Conservation (phyloP, 2,797 vertebrate species). For the Triplophysa yarkandensis region DNA sequence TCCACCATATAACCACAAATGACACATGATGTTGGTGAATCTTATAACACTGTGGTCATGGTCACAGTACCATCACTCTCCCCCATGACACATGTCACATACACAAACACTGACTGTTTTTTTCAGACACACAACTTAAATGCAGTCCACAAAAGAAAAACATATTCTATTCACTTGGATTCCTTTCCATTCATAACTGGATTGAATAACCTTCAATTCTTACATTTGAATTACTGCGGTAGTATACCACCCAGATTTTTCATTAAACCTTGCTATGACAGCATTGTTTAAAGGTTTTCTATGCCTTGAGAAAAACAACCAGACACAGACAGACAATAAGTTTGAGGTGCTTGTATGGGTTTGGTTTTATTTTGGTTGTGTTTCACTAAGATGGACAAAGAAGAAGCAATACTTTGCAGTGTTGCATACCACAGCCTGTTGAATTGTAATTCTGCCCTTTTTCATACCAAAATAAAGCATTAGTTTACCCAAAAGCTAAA, state of each 20-base stretch:
- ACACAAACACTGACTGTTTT: background rate
- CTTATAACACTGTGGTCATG: background rate
- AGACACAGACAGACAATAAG: too few species aligned
- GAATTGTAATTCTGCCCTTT: background rate
- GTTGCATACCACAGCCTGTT: background rate
- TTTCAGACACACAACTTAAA: background rate
- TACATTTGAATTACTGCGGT: background rate
- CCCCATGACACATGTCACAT: background rate
- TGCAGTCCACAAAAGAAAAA: too few species aligned
- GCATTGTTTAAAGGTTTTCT: too few species aligned
- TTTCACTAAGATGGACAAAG: too few species aligned
- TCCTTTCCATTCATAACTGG: background rate
- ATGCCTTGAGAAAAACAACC: too few species aligned
- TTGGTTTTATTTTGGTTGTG: too few species aligned
- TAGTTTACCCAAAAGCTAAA: too few species aligned
- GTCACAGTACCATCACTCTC: background rate
- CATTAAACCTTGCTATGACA: background rate
- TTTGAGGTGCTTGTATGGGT: too few species aligned
- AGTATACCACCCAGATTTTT: background rate
- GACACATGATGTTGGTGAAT: slow-evolving; percentile 14
- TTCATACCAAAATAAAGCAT: too few species aligned
- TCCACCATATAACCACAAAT: background rate
- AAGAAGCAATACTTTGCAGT: background rate
- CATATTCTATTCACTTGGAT: background rate
- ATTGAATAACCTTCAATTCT: too few species aligned